Percentiles rank a stretch among this genome's conserved stretches.
Conservation (phyloP, 2,888 invertebrate species). For the Dendrolimus houi region DNA sequence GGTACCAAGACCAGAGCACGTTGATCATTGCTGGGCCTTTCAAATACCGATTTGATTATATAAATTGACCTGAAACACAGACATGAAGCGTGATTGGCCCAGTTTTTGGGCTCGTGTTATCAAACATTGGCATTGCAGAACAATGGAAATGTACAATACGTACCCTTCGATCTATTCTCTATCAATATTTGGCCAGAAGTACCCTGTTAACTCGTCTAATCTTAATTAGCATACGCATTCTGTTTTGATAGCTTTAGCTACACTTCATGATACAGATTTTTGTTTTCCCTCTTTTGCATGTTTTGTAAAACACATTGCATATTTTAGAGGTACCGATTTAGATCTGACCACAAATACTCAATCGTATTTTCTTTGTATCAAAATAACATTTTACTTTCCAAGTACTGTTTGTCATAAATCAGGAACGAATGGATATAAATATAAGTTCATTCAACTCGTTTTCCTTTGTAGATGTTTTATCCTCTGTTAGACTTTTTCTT, state of each 20-base stretch:
- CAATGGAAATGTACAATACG: neutral
- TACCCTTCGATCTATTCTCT: neutral
- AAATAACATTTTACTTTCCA: neutral
- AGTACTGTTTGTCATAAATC: neutral
- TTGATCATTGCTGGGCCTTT: slow-evolving; percentile 11
- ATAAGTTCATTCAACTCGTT: neutral
- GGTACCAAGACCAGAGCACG: slow-evolving; percentile 21
- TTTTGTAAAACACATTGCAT: too few relatives aligned
- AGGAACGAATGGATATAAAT: neutral
- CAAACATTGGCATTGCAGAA: neutral
- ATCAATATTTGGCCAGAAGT: neutral
- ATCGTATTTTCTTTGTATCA: neutral
- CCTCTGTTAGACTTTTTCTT: slow-evolving; percentile 1
- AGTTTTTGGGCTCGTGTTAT: neutral
- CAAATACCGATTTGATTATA: slow-evolving; percentile 2
- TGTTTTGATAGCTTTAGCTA: too few relatives aligned
- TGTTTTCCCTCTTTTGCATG: too few relatives aligned
- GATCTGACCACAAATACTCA: neutral
- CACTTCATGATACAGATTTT: too few relatives aligned
- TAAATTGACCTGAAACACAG: slow-evolving; percentile 7
- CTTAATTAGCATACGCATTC: too few relatives aligned
- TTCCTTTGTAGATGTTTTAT: slow-evolving; percentile 4
- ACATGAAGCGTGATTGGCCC: slow-evolving; percentile 1
- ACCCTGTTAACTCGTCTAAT: too few relatives aligned
- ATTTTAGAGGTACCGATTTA: neutral